Percentiles rank a stretch among this genome's conserved stretches.
These are phyloP conservation scores for Cheilosia pagana DNA, from an alignment of 2,888 invertebrate genomes.

Conservation along the genomic window DNA sequence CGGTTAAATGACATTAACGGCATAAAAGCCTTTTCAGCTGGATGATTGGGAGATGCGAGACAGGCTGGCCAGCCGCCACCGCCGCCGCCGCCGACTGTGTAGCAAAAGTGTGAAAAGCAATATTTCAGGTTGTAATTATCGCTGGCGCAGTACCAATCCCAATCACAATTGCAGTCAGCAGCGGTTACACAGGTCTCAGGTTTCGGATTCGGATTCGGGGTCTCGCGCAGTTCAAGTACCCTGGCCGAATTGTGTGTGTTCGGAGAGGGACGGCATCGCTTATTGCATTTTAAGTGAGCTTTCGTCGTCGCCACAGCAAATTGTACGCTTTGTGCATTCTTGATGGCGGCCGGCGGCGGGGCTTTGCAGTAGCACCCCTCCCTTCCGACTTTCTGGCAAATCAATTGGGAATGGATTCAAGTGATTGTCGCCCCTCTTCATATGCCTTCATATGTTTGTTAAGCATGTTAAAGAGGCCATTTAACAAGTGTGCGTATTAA, in stretches of 20 bases:
- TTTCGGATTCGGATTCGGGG: constrained; percentile 39
- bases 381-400: background rate
- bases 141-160: background rate
- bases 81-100: constrained; percentile 9
- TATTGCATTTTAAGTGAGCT: constrained; percentile 72
- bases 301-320: constrained; percentile 42
- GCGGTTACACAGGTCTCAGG: constrained; percentile 31
- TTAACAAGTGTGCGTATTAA: constrained; percentile 73
- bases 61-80: background rate
- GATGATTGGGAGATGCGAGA: background rate
- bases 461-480: constrained; percentile 65
- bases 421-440: constrained; percentile 27
- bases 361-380: background rate
- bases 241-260: background rate
- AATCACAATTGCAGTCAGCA: background rate
- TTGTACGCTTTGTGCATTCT: constrained; percentile 63
- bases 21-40: constrained; percentile 62
- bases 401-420: constrained; percentile 23
- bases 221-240: constrained; percentile 39
- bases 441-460: constrained; percentile 30
- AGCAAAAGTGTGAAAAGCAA: constrained; percentile 72
- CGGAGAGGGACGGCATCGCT: constrained; percentile 33
- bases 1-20: constrained; percentile 71
- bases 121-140: constrained; percentile 75
- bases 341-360: constrained; percentile 25